Base-by-base conservation (phyloP, 2,888 invertebrate genomes). In the Piscicola geometra region DNA sequence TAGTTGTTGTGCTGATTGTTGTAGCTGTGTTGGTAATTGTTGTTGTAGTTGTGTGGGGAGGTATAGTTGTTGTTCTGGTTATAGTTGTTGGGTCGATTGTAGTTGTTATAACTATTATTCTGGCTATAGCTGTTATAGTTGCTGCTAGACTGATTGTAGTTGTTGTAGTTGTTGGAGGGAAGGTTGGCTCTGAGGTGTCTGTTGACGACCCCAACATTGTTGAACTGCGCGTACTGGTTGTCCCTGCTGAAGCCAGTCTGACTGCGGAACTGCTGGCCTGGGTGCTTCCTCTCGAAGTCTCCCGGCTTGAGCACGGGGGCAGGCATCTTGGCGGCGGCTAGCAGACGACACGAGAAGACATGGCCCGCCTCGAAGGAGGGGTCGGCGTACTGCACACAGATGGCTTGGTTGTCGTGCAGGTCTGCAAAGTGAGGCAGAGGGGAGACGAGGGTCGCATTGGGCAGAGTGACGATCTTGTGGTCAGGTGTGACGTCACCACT, bases 401-500 rank as follows among this genome's bases (percentile, higher is more conserved):
- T 81, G 56, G 82, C 82, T 72, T 78, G 78, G 79, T 83, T 84
- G 77, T 82, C 79, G 25, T 77, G 76, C 3, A 82, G 76, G 76
- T 83, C 82, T 28, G 78, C 77, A 56, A 82, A 76, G 70, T 79
- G 79, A 5, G 81, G 81, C 41, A 84, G 52, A 21, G 84, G 84
- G 70, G 82, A 76, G 25, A 21, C n/a, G 1, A 78, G 85, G 77
- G 80, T 82, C 80, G 81, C 81, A 52, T 84, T 85, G 18, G 84
- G 82, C 21, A 82, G 79, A n/a, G n/a, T n/a, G 35, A 83, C 89
- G 82, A 89, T 90, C 81, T 91, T 90, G 0, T 89, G 89, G 33
- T 94, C 90, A 33, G 90, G 85, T 83, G 92, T 87, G 75, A 94
- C 89, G 1, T 89, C 89, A 0, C 96, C 97, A 71, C 90, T 88